Evolutionary conservation across 2,797 vertebrate genomes (phyloP).

Genomic region (Iguana delicatissima): DNA sequence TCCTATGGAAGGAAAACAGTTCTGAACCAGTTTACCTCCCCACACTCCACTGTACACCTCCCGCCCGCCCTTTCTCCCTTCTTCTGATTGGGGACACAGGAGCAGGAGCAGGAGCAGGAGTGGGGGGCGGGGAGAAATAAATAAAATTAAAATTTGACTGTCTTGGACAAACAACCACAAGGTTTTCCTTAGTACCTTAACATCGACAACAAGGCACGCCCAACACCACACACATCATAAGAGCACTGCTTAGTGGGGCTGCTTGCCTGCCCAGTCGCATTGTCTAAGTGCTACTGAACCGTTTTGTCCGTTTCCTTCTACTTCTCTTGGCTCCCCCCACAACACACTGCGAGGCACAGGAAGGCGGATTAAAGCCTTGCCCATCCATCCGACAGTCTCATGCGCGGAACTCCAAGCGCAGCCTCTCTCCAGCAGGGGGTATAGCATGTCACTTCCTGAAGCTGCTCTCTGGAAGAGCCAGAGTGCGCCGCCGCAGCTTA

Average conservation of each 20-base stretch:
- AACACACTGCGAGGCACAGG: background rate
- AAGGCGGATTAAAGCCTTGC: slow-evolving; percentile 36
- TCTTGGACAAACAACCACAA: slow-evolving; percentile 73
- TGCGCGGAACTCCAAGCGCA: slow-evolving; percentile 45
- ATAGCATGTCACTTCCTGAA: slow-evolving; percentile 88
- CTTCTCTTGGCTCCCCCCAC: background rate
- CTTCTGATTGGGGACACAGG: slow-evolving; percentile 65
- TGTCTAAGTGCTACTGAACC: slow-evolving; percentile 68
- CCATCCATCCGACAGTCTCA: slow-evolving; percentile 38
- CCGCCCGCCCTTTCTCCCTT: slow-evolving; percentile 18
- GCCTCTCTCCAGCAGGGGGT: background rate
- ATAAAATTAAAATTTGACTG: slow-evolving; percentile 73
- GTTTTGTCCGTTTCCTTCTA: slow-evolving; percentile 60
- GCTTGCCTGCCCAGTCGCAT: slow-evolving; percentile 33
- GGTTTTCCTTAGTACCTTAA: slow-evolving; percentile 78
- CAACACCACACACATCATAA: slow-evolving; percentile 70
- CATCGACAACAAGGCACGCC: slow-evolving; percentile 73
- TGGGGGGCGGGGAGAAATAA: slow-evolving; percentile 47
- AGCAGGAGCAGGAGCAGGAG: background rate
- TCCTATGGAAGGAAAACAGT: slow-evolving; percentile 47
- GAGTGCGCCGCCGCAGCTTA: slow-evolving; percentile 90
- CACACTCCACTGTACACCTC: background rate
- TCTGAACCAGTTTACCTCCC: slow-evolving; percentile 27
- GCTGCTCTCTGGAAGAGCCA: slow-evolving; percentile 89
- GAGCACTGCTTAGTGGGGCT: slow-evolving; percentile 65